Conservation (phyloP, 2,113 vertebrate genomes). For the Chitala chitala region DNA sequence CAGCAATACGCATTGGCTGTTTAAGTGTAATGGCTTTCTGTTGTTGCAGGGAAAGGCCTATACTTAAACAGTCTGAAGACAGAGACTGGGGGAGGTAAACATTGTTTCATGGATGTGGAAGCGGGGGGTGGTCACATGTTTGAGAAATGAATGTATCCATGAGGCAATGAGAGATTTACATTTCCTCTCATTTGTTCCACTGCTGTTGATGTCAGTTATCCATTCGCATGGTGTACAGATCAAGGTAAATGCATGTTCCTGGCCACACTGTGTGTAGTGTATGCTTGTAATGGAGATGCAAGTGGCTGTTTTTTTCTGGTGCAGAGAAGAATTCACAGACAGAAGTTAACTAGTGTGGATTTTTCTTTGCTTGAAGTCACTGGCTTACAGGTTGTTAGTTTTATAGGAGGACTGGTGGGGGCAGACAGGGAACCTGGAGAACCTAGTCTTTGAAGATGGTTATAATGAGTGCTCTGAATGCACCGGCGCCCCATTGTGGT, state of each 20-base stretch:
- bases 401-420: background rate
- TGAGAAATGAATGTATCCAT: background rate
- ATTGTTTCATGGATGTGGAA: background rate
- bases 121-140: background rate
- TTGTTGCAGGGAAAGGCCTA: background rate
- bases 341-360: background rate
- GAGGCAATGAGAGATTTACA: background rate
- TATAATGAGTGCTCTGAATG: too few species aligned
- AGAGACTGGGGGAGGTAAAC: background rate
- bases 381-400: background rate
- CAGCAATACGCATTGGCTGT: background rate
- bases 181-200: background rate
- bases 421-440: background rate
- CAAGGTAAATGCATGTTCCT: background rate
- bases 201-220: background rate
- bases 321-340: background rate
- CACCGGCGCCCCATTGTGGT: too few species aligned
- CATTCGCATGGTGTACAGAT: background rate
- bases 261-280: too few species aligned
- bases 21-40: conserved; percentile 5
- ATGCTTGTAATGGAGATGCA: background rate
- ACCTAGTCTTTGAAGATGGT: too few species aligned
- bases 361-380: background rate
- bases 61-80: background rate
- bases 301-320: background rate